These are phyloP conservation scores for Tokudaia muenninki DNA, from an alignment of 2,797 vertebrate genomes.

Conservation along the genomic window DNA sequence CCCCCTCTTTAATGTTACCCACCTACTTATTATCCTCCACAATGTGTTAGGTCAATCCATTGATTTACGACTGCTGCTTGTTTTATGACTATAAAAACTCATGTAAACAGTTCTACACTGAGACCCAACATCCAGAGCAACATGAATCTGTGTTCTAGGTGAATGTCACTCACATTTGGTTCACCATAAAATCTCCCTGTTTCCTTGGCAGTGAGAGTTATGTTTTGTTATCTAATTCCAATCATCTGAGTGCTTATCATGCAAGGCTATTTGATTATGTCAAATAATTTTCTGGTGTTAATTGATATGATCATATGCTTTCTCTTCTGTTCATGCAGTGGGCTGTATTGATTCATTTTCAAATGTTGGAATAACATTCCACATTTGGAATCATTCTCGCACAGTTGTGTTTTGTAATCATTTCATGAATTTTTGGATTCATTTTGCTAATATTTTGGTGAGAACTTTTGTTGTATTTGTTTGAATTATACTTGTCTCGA, in stretches of 20 bases:
- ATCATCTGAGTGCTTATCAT: background rate
- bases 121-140: background rate
- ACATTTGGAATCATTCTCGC: background rate
- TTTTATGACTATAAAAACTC: background rate
- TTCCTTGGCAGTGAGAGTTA: background rate
- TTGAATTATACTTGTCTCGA: background rate
- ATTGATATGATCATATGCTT: constrained; percentile 13
- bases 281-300: background rate
- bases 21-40: background rate
- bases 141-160: background rate
- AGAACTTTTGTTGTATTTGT: background rate
- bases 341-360: background rate
- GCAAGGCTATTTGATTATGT: background rate
- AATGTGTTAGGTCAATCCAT: background rate
- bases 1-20: background rate
- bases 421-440: background rate
- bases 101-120: background rate
- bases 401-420: background rate
- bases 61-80: background rate
- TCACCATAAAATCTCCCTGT: background rate
- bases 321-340: background rate
- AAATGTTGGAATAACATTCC: background rate
- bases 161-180: background rate
- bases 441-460: background rate
- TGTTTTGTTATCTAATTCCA: background rate